Percentiles rank a stretch among this genome's conserved stretches.
phyloP scores from a whole-genome alignment of 37 sponge, comb jelly and placozoan genomes.

The Hexactinellida sp. region DNA sequence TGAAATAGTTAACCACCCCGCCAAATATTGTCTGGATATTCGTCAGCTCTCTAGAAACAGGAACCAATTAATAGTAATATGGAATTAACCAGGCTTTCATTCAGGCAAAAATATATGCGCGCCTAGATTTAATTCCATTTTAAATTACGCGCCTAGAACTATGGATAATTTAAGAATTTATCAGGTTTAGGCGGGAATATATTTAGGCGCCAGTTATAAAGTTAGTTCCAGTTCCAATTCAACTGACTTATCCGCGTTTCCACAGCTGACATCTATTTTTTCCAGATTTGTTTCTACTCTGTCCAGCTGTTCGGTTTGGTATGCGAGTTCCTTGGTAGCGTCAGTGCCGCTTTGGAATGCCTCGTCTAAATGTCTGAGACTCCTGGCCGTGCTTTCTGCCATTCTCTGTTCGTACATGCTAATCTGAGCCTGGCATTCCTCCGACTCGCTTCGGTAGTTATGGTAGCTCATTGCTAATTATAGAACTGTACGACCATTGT shows the following conservation, averaged over 20 bases:
- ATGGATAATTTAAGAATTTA: too few relatives aligned
- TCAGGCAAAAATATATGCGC: too few relatives aligned
- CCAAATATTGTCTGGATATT: not conserved
- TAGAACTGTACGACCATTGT: not conserved
- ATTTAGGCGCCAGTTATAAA: too few relatives aligned
- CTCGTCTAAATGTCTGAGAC: not conserved
- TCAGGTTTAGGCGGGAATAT: too few relatives aligned
- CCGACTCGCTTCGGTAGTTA: not conserved
- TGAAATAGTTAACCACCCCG: not conserved
- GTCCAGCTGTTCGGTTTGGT: constrained; percentile 2
- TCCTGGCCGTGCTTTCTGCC: not conserved
- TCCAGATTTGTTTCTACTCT: not conserved
- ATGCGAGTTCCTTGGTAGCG: not conserved
- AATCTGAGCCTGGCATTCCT: not conserved
- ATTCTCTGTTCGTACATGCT: not conserved
- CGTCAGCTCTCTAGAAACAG: not conserved
- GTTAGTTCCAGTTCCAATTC: too few relatives aligned
- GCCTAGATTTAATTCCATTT: too few relatives aligned
- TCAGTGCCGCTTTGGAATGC: not conserved
- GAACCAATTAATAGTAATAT: too few relatives aligned
- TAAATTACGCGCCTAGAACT: too few relatives aligned
- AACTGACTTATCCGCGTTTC: not conserved
- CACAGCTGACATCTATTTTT: not conserved
- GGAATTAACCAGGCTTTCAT: too few relatives aligned
- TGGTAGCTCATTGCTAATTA: not conserved